Evolutionary conservation across 1,140 invertebrate species (phyloP), one percentile per base, ranked within the genome.

Genomic region (Conus betulinus): DNA sequence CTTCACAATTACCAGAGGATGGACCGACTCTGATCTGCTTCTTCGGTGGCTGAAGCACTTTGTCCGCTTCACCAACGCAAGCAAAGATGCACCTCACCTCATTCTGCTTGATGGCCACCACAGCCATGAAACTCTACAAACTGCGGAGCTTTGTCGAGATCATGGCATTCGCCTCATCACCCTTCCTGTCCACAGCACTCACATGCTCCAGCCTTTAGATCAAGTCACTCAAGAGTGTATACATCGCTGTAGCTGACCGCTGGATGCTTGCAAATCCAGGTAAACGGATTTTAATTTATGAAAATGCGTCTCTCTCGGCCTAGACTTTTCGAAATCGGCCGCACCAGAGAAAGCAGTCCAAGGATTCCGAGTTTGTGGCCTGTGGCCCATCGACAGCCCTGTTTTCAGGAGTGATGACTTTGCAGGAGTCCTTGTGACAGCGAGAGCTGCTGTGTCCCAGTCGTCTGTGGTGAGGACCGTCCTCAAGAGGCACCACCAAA

Each of bases 251-350:
- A 71, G 90, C 89, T 76, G 91, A 95, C 84, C 87, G 83, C 57
- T 95, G 94, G 93, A 93, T 93, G 91, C 78, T 89, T 51, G 84
- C 79, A 76, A 90, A 94, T 87, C 91, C 90, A 76, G 94, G 93
- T 25, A 90, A 89, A 90, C 85, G 85, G 17, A 92, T 94, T n/a
- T 90, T 91, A 27, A 92, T 95, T 71, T 91, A 94, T 90, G 91
- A 94, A 27, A 89, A 95, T 5, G 93, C 92, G 53, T 88, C 53
- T 79, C 39, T 93, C n/a, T 88, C 92, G 88, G 83, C 55, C 88
- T 84, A 81, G 93, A 92, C 15, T 79, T 79, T 27, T 27, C 27
- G 11, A 88, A n/a, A 51, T 88, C 91, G 79, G 87, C 91, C n/a
- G 93, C 89, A 27, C 86, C 91, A 23, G 83, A 87, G 55, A 94